phyloP scores from a whole-genome alignment of 2,113 vertebrate genomes.

The Myotis davidii region DNA sequence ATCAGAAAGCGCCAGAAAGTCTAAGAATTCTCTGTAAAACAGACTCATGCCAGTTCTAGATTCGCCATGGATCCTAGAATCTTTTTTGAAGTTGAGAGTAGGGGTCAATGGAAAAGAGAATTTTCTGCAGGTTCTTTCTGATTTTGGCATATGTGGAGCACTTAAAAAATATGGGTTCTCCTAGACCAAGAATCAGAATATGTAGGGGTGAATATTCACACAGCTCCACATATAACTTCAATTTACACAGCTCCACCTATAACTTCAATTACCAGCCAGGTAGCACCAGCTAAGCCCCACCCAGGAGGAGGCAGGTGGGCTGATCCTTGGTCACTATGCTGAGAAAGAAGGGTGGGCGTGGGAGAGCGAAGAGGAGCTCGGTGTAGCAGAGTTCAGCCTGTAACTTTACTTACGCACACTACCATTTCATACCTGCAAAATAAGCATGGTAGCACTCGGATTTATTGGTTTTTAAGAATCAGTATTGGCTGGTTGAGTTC shows the following conservation, averaged over 20 bases:
- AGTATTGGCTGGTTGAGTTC: neutral
- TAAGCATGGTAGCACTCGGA: neutral
- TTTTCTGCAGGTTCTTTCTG: neutral
- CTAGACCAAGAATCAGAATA: neutral
- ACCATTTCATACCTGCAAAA: neutral
- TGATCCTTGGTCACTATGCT: neutral
- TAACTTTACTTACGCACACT: neutral
- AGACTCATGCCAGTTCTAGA: neutral
- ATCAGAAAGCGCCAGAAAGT: neutral
- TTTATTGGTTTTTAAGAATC: slow-evolving; percentile 17
- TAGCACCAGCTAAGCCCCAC: no score
- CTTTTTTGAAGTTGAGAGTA: neutral
- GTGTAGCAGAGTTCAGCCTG: neutral
- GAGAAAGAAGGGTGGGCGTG: neutral
- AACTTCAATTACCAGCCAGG: neutral
- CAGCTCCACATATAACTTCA: neutral
- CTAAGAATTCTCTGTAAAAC: neutral
- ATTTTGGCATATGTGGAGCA: neutral
- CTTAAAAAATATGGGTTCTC: neutral
- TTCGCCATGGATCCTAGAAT: neutral
- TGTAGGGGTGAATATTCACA: neutral
- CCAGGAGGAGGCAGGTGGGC: neutral
- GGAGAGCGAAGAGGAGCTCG: neutral
- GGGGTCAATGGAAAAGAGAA: neutral
- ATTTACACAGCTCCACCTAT: neutral